These are phyloP conservation scores for Urophycis tenuis DNA, from an alignment of 2,797 vertebrate genomes.

Conservation along the genomic window DNA sequence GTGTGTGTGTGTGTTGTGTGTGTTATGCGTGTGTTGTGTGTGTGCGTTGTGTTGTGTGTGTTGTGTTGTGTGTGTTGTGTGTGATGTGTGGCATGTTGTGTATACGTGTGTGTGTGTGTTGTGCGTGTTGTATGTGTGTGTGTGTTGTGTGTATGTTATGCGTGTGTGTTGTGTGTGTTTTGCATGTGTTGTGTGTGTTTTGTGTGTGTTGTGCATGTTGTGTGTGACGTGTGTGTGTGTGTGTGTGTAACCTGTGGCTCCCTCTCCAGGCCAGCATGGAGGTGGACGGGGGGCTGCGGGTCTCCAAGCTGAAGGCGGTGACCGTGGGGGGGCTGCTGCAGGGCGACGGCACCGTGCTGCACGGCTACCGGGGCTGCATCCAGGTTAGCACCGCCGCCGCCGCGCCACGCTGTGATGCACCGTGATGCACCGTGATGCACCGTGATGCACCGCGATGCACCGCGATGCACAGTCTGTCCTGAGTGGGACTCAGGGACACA, in stretches of 20 bases:
- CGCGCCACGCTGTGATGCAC: too few relatives aligned
- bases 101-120: too few relatives aligned
- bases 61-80: too few relatives aligned
- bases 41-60: too few relatives aligned
- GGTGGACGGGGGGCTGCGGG: conserved; percentile 76
- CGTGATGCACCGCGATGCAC: not conserved
- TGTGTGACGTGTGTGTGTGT: not conserved
- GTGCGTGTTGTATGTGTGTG: too few relatives aligned
- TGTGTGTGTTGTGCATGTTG: too few relatives aligned
- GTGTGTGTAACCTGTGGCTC: not conserved
- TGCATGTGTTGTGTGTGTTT: not conserved
- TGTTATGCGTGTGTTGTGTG: too few relatives aligned
- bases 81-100: too few relatives aligned
- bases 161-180: not conserved
- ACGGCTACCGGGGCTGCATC: conserved; percentile 86
- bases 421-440: not conserved
- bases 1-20: too few relatives aligned
- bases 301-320: conserved; percentile 74
- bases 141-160: too few relatives aligned
- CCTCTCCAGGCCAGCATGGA: conserved; percentile 72
- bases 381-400: conserved; percentile 70
- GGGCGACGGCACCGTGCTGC: conserved; percentile 66
- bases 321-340: conserved; percentile 76
- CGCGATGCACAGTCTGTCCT: too few relatives aligned
- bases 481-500: too few relatives aligned